These are phyloP conservation scores for Urechis unicinctus DNA, from an alignment of 2,888 invertebrate genomes.

Conservation along the genomic window DNA sequence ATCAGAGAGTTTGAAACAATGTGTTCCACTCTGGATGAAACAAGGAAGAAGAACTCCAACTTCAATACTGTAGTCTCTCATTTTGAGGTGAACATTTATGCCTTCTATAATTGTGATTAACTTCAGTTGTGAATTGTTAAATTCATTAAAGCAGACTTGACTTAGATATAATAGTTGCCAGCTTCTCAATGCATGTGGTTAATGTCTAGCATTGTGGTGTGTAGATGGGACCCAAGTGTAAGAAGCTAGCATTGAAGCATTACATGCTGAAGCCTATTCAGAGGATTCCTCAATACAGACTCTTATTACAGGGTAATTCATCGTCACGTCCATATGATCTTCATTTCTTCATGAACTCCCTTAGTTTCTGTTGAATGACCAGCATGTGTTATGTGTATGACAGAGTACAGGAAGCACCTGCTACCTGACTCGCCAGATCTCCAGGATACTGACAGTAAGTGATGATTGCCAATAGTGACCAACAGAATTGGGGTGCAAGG, in stretches of 20 bases:
- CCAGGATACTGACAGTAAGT: slow-evolving; percentile 54
- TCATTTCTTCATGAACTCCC: background rate
- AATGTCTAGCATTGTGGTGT: background rate
- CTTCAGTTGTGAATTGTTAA: background rate
- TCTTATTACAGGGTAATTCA: slow-evolving; percentile 56
- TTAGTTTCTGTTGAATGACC: background rate
- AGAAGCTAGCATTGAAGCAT: slow-evolving; percentile 58
- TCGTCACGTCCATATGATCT: background rate
- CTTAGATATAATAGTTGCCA: no score
- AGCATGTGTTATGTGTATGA: slow-evolving; percentile 11
- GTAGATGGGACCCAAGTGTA: slow-evolving; percentile 38
- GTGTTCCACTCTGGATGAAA: slow-evolving; percentile 53
- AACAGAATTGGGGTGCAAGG: no score
- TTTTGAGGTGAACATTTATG: slow-evolving; percentile 51
- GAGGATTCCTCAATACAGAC: slow-evolving; percentile 62
- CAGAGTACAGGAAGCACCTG: slow-evolving; percentile 58
- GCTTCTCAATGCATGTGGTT: background rate
- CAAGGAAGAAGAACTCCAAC: slow-evolving; percentile 52
- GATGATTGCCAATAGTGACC: background rate
- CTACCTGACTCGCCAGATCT: slow-evolving; percentile 55
- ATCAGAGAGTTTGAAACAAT: slow-evolving; percentile 56
- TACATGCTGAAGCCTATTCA: slow-evolving; percentile 66
- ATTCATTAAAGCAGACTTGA: background rate
- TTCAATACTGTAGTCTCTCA: slow-evolving; percentile 54
- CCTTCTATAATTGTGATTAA: background rate